A percentile compares a stretch with the other conserved stretches of the same genome.
These are phyloP conservation scores for Ectemnius cavifrons DNA, from an alignment of 2,888 invertebrate genomes.

Conservation along the genomic window DNA sequence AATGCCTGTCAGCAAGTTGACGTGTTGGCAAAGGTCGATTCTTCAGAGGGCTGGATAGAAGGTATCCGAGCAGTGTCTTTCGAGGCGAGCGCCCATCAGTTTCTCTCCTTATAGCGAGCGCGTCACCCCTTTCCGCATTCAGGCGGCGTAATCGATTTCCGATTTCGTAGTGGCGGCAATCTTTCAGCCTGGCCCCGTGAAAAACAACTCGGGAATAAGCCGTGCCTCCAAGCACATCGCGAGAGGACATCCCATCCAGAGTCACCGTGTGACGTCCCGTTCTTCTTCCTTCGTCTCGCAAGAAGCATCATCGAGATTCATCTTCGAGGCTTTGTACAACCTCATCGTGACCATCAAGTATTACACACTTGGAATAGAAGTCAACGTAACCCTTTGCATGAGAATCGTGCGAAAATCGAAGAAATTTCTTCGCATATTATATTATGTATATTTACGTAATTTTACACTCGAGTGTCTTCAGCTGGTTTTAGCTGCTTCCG, in stretches of 20 bases:
- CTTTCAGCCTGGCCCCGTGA: conserved; percentile 69
- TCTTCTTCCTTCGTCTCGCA: conserved; percentile 11
- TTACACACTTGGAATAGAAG: no score
- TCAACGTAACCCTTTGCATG: no score
- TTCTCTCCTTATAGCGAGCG: conserved; percentile 41
- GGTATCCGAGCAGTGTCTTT: conserved; percentile 43
- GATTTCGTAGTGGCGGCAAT: conserved; percentile 72
- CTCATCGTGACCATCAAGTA: no score
- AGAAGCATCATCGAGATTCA: no score
- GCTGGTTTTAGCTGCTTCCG: conserved; percentile 62
- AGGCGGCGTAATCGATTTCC: conserved; percentile 72
- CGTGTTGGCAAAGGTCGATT: conserved; percentile 45
- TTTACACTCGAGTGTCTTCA: conserved; percentile 43
- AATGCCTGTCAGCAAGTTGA: conserved; percentile 39
- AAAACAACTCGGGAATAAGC: conserved; percentile 73
- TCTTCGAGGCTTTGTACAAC: no score
- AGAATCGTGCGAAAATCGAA: no score
- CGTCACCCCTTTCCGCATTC: conserved; percentile 41
- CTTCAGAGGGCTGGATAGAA: conserved; percentile 23
- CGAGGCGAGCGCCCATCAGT: conserved; percentile 51
- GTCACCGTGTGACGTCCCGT: conserved; percentile 21
- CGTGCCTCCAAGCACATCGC: conserved; percentile 32
- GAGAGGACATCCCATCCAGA: conserved; percentile 18
- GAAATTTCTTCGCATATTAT: no score
- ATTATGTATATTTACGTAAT: conserved; percentile 29